Percentiles rank a stretch among this genome's conserved stretches.
Evolutionary conservation across 2,888 invertebrate species (phyloP).

Genomic region (Tridacna gigas): DNA sequence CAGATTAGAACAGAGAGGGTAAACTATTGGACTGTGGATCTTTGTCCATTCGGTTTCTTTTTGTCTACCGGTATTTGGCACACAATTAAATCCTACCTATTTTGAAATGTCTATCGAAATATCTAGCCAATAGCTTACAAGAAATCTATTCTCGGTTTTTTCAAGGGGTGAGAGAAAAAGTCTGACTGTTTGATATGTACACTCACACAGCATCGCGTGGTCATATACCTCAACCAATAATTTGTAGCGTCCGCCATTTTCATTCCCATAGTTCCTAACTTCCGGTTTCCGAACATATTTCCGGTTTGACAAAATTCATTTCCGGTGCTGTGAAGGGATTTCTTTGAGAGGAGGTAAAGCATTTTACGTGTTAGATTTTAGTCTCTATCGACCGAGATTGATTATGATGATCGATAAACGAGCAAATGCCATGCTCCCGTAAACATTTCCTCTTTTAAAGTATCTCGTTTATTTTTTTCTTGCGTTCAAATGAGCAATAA

Average conservation of each 20-base stretch:
- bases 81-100: too few species aligned
- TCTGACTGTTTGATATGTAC: constrained; percentile 5
- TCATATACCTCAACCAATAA: constrained; percentile 56
- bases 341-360: constrained; percentile 62
- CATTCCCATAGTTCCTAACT: constrained; percentile 63
- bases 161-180: constrained; percentile 4
- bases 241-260: constrained; percentile 67
- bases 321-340: constrained; percentile 60
- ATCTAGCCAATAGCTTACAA: too few species aligned
- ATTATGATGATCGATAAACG: neutral
- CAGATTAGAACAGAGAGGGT: too few species aligned
- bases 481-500: too few species aligned
- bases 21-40: too few species aligned
- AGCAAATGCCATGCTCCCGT: neutral
- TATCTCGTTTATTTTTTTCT: neutral
- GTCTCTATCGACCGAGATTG: constrained; percentile 21
- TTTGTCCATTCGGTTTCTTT: too few species aligned
- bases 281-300: constrained; percentile 68
- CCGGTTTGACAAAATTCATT: constrained; percentile 66
- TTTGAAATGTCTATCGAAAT: too few species aligned
- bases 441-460: constrained; percentile 9
- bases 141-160: neutral
- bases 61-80: too few species aligned
- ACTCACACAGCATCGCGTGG: constrained; percentile 42
- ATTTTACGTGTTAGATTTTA: constrained; percentile 61